Conservation (phyloP, 2,113 vertebrate genomes). For the Elephas maximus region DNA sequence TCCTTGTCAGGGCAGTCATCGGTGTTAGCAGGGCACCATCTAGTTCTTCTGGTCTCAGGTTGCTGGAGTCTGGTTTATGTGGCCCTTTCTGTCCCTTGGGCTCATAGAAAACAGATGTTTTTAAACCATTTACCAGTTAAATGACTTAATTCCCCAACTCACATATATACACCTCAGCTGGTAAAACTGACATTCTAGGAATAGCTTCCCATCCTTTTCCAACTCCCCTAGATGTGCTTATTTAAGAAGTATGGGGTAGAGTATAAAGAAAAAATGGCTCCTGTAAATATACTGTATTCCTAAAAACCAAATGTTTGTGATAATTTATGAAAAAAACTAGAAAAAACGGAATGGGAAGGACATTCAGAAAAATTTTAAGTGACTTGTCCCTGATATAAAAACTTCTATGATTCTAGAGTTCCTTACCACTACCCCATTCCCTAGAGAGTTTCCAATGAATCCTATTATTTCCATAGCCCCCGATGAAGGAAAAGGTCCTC, state of each 20-base stretch:
- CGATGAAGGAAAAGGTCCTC: not conserved
- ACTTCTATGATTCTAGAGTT: not conserved
- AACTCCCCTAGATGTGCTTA: not conserved
- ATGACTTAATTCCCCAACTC: not conserved
- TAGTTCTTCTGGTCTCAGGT: too few species aligned
- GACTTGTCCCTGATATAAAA: not conserved
- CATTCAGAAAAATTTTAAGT: not conserved
- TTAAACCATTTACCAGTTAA: conserved; percentile 18
- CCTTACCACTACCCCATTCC: not conserved
- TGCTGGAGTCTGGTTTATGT: too few species aligned
- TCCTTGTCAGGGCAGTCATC: too few species aligned
- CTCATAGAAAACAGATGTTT: not conserved
- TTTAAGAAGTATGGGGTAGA: not conserved
- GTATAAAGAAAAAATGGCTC: not conserved
- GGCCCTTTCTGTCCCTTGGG: too few species aligned
- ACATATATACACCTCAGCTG: not conserved
- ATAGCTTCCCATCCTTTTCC: not conserved
- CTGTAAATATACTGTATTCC: not conserved
- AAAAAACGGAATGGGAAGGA: not conserved
- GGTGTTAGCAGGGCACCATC: too few species aligned
- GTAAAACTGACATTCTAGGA: not conserved
- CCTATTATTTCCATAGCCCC: not conserved
- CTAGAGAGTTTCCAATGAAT: not conserved
- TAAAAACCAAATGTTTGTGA: conserved; percentile 19
- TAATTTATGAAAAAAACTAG: not conserved